phyloP scores from a whole-genome alignment of 2,888 invertebrate species.

The Anodontia alba region DNA sequence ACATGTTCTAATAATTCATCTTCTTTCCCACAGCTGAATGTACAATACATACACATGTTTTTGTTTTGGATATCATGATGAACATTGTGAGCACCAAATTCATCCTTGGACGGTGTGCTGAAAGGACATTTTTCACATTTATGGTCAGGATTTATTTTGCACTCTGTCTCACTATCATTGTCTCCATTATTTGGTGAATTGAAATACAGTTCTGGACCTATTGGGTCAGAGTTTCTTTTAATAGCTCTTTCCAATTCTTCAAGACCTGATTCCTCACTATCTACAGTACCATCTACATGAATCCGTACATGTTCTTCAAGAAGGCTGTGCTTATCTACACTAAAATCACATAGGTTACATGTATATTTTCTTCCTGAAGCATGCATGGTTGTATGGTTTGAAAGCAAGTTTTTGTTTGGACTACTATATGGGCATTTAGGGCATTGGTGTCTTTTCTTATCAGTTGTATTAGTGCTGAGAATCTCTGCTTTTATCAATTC shows the following conservation, averaged over 20 bases:
- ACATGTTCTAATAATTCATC: conserved; percentile 71
- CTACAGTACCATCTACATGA: conserved; percentile 55
- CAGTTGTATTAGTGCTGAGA: conserved; percentile 12
- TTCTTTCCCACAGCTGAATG: conserved; percentile 71
- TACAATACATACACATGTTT: conserved; percentile 76
- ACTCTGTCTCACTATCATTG: conserved; percentile 57
- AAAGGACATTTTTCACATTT: conserved; percentile 80
- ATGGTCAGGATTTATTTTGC: conserved; percentile 58
- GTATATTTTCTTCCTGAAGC: conserved; percentile 64
- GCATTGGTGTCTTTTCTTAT: conserved; percentile 51
- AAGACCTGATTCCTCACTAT: conserved; percentile 42
- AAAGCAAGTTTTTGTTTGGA: conserved; percentile 61
- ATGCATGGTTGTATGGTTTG: conserved; percentile 69
- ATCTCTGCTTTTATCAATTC: conserved; percentile 39
- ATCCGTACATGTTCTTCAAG: conserved; percentile 64
- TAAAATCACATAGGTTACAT: conserved; percentile 70
- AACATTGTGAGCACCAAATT: conserved; percentile 69
- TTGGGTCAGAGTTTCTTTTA: conserved; percentile 59
- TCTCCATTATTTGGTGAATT: conserved; percentile 50
- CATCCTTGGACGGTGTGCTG: conserved; percentile 70
- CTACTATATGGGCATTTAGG: conserved; percentile 72
- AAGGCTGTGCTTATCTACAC: conserved; percentile 55
- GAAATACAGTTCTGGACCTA: conserved; percentile 66
- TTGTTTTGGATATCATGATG: conserved; percentile 69
- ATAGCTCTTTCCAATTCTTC: conserved; percentile 55